phyloP scores from a whole-genome alignment of 2,113 vertebrate genomes.

The human (Homo sapiens) region GRCh38 chr14:54618501-54619000 shows the following conservation, averaged over 20 bases:
- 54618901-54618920: conserved; percentile 43
- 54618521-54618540: conserved; percentile 14
- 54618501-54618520: not conserved
- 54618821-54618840: conserved; percentile 39
- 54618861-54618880: conserved; percentile 44
- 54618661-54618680: not conserved
- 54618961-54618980: conserved; percentile 37
- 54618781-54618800: conserved; percentile 58
- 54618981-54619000: conserved; percentile 25
- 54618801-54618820: conserved; percentile 61
- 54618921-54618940: not conserved
- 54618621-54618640: conserved; percentile 1
- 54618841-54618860: conserved; percentile 49
- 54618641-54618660: conserved; percentile 8
- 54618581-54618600: conserved; percentile 6
- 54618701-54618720: not conserved
- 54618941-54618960: conserved; percentile 45
- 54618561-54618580: not conserved
- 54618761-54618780: not conserved
- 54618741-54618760: not conserved
- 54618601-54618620: conserved; percentile 22
- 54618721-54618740: not conserved
- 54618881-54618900: conserved; percentile 39
- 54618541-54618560: conserved; percentile 19
- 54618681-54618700: not conserved